These are phyloP conservation scores for Branchellion lobata DNA, from an alignment of 2,888 invertebrate genomes.

Conservation along the genomic window DNA sequence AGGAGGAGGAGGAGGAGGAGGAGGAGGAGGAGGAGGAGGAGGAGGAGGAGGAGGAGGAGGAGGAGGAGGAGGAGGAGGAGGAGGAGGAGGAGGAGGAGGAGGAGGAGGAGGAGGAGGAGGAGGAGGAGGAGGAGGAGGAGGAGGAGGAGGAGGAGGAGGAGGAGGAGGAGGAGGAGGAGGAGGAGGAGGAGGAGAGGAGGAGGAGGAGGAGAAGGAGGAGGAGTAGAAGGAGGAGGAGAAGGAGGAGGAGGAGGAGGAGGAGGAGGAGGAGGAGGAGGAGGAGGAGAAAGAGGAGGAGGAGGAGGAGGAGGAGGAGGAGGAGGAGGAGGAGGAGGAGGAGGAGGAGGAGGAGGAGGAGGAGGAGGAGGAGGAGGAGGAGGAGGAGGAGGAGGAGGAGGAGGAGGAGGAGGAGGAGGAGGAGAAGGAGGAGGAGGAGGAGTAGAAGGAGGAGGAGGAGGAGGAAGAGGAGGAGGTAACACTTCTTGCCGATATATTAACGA, in stretches of 20 bases:
- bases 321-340: not conserved
- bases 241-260: not conserved
- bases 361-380: not conserved
- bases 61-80: not conserved
- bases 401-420: not conserved
- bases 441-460: no score
- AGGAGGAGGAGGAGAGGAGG: not conserved
- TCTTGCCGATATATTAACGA: no score
- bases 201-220: not conserved
- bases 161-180: not conserved
- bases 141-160: conserved; percentile 13
- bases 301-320: not conserved
- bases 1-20: no score
- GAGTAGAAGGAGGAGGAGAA: not conserved
- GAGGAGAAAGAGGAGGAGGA: not conserved
- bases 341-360: not conserved
- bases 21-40: not conserved
- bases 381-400: conserved; percentile 20
- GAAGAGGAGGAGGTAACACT: no score
- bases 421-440: no score
- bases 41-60: not conserved
- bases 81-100: not conserved
- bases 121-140: conserved; percentile 20
- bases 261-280: not conserved
- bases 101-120: not conserved